A percentile compares a stretch with the other conserved stretches of the same genome.
Conservation (phyloP, 2,797 vertebrate species). For the Vespertilio murinus region DNA sequence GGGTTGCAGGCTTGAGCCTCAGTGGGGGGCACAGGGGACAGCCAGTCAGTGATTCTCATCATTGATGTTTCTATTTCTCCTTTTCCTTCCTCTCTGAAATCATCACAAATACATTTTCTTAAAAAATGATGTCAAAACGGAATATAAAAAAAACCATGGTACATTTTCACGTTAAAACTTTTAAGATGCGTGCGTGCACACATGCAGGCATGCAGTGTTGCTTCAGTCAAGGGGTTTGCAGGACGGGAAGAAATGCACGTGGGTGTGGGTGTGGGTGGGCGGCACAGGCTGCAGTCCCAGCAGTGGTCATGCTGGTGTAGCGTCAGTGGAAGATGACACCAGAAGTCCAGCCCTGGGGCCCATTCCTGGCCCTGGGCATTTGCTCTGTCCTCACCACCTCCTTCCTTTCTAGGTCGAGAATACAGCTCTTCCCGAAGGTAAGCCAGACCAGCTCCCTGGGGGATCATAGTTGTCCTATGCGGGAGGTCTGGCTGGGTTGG, state of each 20-base stretch:
- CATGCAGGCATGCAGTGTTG: fast-evolving
- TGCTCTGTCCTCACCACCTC: background rate
- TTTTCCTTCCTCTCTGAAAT: background rate
- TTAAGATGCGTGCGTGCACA: background rate
- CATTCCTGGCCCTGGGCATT: background rate
- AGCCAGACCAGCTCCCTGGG: background rate
- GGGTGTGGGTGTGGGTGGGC: fast-evolving
- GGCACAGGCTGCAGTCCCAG: background rate
- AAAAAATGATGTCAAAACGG: background rate
- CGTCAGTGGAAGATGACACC: background rate
- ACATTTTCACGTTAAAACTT: fast-evolving
- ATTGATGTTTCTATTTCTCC: background rate
- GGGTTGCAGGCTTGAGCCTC: background rate
- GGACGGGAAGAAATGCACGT: background rate
- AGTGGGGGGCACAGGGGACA: too few species aligned
- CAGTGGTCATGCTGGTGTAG: fast-evolving
- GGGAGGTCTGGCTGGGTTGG: background rate
- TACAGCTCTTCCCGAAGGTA: constrained; percentile 90
- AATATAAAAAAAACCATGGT: background rate
- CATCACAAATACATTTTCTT: background rate
- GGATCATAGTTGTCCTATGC: too few species aligned
- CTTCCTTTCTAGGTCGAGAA: constrained; percentile 89
- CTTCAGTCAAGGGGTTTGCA: background rate
- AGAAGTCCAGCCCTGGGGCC: too few species aligned
- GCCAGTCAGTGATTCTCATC: too few species aligned